phyloP scores from a whole-genome alignment of 2,888 invertebrate genomes.

The Autographa gamma region DNA sequence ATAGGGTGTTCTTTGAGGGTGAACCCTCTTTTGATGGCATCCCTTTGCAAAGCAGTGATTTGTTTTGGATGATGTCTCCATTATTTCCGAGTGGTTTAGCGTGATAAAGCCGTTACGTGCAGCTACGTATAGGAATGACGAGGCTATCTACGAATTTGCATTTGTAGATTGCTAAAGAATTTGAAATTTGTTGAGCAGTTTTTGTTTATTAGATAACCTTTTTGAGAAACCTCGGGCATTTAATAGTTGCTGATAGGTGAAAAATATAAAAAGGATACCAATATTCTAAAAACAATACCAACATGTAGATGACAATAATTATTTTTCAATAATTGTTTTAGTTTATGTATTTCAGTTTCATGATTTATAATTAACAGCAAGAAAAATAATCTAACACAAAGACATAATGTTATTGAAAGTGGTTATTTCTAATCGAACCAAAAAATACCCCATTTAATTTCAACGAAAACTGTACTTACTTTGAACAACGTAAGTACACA shows the following conservation, averaged over 20 bases:
- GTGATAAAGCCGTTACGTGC: slow-evolving; percentile 56
- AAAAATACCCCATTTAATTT: too few relatives aligned
- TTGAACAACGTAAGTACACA: too few relatives aligned
- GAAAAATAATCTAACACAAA: too few relatives aligned
- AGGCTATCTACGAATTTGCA: slow-evolving; percentile 39
- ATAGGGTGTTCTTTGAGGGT: background rate
- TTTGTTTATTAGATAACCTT: background rate
- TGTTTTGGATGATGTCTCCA: slow-evolving; percentile 54
- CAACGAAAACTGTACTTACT: too few relatives aligned
- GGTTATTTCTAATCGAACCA: too few relatives aligned
- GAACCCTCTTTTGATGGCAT: slow-evolving; percentile 38
- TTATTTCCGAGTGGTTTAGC: slow-evolving; percentile 54
- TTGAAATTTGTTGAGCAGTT: slow-evolving; percentile 12
- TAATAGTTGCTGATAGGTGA: background rate
- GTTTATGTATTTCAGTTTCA: too few relatives aligned
- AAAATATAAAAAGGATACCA: too few relatives aligned
- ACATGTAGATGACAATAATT: too few relatives aligned
- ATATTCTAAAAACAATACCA: too few relatives aligned
- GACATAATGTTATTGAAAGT: too few relatives aligned
- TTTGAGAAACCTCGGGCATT: background rate
- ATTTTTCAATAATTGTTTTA: too few relatives aligned
- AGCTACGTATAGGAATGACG: slow-evolving; percentile 33
- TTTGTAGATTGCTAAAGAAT: slow-evolving; percentile 23
- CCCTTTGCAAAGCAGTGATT: slow-evolving; percentile 49
- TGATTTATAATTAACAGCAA: too few relatives aligned